Conservation (phyloP, 2,113 vertebrate genomes). For the Neotoma lepida region DNA sequence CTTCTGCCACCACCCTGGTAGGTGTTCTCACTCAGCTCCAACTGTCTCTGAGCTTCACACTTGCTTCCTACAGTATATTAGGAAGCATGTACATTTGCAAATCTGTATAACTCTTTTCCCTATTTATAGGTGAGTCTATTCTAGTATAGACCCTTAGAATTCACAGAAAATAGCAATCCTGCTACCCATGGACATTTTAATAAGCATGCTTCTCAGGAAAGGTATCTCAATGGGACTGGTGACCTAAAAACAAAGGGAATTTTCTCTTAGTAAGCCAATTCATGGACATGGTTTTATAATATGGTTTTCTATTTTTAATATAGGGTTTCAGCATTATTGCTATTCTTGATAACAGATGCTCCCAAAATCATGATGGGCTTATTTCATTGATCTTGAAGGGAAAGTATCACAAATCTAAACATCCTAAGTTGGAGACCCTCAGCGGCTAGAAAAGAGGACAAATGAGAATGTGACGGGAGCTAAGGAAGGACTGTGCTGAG, state of each 20-base stretch:
- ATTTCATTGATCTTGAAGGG: neutral
- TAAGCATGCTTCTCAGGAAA: neutral
- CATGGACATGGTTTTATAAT: neutral
- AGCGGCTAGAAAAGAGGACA: neutral
- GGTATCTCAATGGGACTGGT: neutral
- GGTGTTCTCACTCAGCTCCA: neutral
- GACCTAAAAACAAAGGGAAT: neutral
- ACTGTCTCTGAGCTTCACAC: neutral
- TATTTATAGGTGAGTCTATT: neutral
- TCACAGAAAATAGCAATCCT: neutral
- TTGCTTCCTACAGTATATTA: neutral
- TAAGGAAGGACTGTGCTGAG: fast-evolving
- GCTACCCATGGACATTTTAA: neutral
- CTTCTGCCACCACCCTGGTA: no score
- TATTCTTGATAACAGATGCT: neutral
- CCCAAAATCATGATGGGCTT: neutral
- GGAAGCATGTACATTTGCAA: neutral
- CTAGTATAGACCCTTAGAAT: neutral
- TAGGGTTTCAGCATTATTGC: neutral
- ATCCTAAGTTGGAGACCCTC: neutral
- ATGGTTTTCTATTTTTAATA: neutral
- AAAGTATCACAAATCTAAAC: neutral
- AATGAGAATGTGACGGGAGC: neutral
- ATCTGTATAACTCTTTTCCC: neutral
- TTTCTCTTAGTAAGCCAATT: neutral